Conservation (phyloP, 1,140 invertebrate species). For the Drosophila serrata region DNA sequence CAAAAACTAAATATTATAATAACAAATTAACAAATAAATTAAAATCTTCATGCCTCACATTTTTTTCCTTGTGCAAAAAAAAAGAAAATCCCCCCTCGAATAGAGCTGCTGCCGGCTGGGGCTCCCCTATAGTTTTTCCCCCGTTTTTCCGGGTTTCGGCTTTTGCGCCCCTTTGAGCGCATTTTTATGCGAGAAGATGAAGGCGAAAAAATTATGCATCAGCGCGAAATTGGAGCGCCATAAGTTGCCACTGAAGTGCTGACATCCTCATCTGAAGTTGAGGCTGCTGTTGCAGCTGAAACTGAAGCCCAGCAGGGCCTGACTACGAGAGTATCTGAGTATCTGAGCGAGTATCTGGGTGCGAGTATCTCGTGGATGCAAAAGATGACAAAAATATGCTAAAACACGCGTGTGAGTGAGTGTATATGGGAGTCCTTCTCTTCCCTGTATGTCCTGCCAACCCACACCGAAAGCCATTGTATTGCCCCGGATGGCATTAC, state of each 20-base stretch:
- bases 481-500: slow-evolving; percentile 58
- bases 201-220: slow-evolving; percentile 78
- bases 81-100: slow-evolving; percentile 11
- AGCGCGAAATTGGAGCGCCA: slow-evolving; percentile 82
- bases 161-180: slow-evolving; percentile 78
- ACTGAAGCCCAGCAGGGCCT: slow-evolving; percentile 8
- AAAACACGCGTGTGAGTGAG: slow-evolving; percentile 51
- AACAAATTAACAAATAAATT: neutral
- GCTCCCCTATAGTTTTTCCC: slow-evolving; percentile 43
- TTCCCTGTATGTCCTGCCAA: neutral
- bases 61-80: slow-evolving; percentile 13
- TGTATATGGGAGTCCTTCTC: slow-evolving; percentile 3
- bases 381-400: slow-evolving; percentile 73
- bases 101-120: slow-evolving; percentile 12
- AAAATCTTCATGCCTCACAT: neutral
- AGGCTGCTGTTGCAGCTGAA: slow-evolving; percentile 24
- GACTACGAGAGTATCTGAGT: slow-evolving; percentile 8
- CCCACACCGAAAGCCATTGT: slow-evolving; percentile 20
- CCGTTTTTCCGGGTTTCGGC: slow-evolving; percentile 58
- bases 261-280: slow-evolving; percentile 60
- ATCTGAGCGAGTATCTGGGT: slow-evolving; percentile 25
- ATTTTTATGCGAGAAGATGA: slow-evolving; percentile 75
- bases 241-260: slow-evolving; percentile 80
- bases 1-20: neutral
- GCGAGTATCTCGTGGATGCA: slow-evolving; percentile 47